Evolutionary conservation across 2,888 invertebrate genomes (phyloP), one percentile per base, ranked within the genome.

Genomic region (Drosophila demipolita): DNA sequence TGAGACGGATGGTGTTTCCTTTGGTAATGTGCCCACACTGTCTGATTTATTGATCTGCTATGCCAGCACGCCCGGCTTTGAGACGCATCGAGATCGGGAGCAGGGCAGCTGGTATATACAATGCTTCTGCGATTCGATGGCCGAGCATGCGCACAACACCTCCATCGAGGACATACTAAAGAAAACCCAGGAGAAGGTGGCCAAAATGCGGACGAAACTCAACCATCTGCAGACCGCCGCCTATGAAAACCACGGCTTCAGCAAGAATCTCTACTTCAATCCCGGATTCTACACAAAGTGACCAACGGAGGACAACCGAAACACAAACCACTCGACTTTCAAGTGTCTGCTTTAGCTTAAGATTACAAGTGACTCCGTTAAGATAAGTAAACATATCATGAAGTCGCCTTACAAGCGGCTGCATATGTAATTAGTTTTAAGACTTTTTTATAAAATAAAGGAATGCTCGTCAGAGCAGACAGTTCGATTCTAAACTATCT

Each of bases 101-200:
- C 80, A 83, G 9, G 96, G 96, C 29, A 95, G 96, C 50, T 96
- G 96, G 96, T 96, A 96, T 92, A 95, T 96, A 83, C 95, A 95
- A 91, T 94, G 94, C 73, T 93, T 96, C 83, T 96, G 96, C 92
- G 92, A 94, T 80, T 94, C 95, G 81, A 95, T 96, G 91, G 95
- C 95, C 77, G 93, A 94, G 78, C 94, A 95, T 90, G 96, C 96
- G 17, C 95, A 95, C 91, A 93, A 95, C 84, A 94, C 93, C 35
- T 94, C 95, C 91, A 93, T 96, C 42, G 95, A 96, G 91, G 94
- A 94, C 80, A 94, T 96, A 90, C 93, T 96, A 78, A 95, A 95
- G 92, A 93, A 95, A 67, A 96, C 96, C 50, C 95, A 95, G 89
- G 72, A 91, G 52, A 85, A 91, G 77, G 92, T 96, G 78, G 92